phyloP scores from a whole-genome alignment of 2,888 invertebrate species.

The Leuctra nigra region DNA sequence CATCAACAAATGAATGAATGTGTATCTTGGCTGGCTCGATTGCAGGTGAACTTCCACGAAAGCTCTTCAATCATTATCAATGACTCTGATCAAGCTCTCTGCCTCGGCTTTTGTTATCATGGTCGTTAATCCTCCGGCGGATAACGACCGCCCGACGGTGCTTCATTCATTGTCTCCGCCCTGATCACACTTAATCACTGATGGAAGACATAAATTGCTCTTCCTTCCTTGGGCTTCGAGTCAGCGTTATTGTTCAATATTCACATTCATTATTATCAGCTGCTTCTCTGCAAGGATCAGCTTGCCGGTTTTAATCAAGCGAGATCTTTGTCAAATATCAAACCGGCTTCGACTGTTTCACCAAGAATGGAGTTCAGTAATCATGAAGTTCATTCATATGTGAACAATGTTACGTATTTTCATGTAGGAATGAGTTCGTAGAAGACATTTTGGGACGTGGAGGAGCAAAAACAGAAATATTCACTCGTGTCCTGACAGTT shows the following conservation, averaged over 20 bases:
- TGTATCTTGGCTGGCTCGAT: too few relatives aligned
- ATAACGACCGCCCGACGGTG: neutral
- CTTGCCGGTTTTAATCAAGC: slow-evolving; percentile 15
- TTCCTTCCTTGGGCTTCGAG: neutral
- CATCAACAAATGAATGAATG: too few relatives aligned
- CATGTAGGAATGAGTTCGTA: too few relatives aligned
- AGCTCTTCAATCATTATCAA: slow-evolving; percentile 7
- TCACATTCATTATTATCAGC: slow-evolving; percentile 13
- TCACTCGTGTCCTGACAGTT: too few relatives aligned
- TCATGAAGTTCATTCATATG: too few relatives aligned
- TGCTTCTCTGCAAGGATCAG: neutral
- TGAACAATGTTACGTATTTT: too few relatives aligned
- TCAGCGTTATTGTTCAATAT: slow-evolving; percentile 16
- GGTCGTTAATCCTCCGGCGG: neutral
- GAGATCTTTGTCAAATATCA: too few relatives aligned
- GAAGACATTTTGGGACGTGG: too few relatives aligned
- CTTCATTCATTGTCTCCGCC: neutral
- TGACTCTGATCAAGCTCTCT: neutral
- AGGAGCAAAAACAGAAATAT: too few relatives aligned
- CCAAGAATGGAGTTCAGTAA: too few relatives aligned
- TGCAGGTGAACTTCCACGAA: too few relatives aligned
- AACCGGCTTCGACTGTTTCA: too few relatives aligned
- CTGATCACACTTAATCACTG: slow-evolving; percentile 9
- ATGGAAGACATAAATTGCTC: slow-evolving; percentile 16
- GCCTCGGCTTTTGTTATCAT: slow-evolving; percentile 5